Percentiles rank a stretch among this genome's conserved stretches.
phyloP scores from a whole-genome alignment of 1,140 invertebrate genomes.

The Cephus cinctus region DNA sequence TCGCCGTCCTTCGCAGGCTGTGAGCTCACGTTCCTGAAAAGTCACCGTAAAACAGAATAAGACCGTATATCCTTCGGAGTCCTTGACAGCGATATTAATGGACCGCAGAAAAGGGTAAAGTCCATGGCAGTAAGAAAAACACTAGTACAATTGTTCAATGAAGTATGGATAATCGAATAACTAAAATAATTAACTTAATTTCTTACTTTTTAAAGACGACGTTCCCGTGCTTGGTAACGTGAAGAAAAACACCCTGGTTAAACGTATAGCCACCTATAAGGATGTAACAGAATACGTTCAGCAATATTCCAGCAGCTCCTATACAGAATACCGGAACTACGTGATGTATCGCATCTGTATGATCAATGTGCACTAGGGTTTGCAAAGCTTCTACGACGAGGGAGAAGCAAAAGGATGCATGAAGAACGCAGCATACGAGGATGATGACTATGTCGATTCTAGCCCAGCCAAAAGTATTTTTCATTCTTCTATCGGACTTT shows the following conservation, averaged over 20 bases:
- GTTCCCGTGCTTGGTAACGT: conserved; percentile 65
- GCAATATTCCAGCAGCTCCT: conserved; percentile 64
- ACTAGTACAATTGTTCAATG: no score
- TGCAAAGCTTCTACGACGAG: conserved; percentile 79
- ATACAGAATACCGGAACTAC: conserved; percentile 63
- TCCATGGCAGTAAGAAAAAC: no score
- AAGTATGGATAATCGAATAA: no score
- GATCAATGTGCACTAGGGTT: conserved; percentile 74
- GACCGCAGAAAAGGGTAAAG: no score
- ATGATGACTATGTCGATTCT: conserved; percentile 81
- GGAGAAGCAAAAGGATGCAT: conserved; percentile 81
- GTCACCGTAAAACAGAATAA: no score
- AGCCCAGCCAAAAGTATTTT: conserved; percentile 91
- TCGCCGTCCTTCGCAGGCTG: conserved; percentile 53
- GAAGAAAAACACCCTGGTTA: conserved; percentile 73
- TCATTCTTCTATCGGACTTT: conserved; percentile 64
- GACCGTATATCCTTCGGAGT: no score
- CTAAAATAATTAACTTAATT: background rate
- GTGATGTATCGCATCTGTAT: conserved; percentile 73
- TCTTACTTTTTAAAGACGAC: conserved; percentile 60
- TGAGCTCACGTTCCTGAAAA: conserved; percentile 49
- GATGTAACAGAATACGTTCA: conserved; percentile 72
- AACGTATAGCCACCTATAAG: conserved; percentile 78
- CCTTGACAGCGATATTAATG: no score
- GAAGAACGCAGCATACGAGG: conserved; percentile 78